A percentile compares a stretch with the other conserved stretches of the same genome.
Conservation (phyloP, 1,140 invertebrate species). For the Periplaneta americana region DNA sequence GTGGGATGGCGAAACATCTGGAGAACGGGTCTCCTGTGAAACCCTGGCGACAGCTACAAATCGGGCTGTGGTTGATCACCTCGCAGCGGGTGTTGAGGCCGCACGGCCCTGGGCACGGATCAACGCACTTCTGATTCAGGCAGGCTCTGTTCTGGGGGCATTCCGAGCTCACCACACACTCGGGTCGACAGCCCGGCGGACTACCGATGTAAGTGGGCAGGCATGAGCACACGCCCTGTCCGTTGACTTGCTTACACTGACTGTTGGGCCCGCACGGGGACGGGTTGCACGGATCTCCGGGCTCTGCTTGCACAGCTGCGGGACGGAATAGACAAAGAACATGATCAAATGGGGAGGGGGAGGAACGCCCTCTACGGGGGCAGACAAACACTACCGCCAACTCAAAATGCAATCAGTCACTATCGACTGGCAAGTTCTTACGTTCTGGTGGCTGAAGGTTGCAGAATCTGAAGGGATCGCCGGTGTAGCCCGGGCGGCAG, state of each 20-base stretch:
- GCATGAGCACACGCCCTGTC: slow-evolving; percentile 27
- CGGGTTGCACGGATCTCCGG: slow-evolving; percentile 52
- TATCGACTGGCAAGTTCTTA: no score
- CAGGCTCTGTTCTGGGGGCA: slow-evolving; percentile 33
- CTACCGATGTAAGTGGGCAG: slow-evolving; percentile 24
- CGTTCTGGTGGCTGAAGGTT: slow-evolving; percentile 13
- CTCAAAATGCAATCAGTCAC: no score
- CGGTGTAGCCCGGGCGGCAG: slow-evolving; percentile 46
- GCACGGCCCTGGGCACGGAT: slow-evolving; percentile 39
- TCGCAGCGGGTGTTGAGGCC: slow-evolving; percentile 32
- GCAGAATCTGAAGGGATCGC: slow-evolving; percentile 51
- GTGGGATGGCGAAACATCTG: slow-evolving; percentile 32
- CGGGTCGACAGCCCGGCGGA: slow-evolving; percentile 30
- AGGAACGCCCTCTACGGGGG: no score
- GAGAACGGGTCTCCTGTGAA: slow-evolving; percentile 39
- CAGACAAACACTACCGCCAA: no score
- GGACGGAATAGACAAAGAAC: neutral
- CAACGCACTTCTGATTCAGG: slow-evolving; percentile 33
- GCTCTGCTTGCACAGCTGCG: slow-evolving; percentile 25
- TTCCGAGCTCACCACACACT: slow-evolving; percentile 32
- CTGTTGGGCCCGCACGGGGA: slow-evolving; percentile 39
- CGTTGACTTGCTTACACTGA: slow-evolving; percentile 32
- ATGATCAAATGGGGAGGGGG: neutral
- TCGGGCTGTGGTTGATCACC: slow-evolving; percentile 52
- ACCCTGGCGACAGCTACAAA: slow-evolving; percentile 36